Base-by-base conservation (phyloP, 2,113 vertebrate genomes). In the Sitta europaea region DNA sequence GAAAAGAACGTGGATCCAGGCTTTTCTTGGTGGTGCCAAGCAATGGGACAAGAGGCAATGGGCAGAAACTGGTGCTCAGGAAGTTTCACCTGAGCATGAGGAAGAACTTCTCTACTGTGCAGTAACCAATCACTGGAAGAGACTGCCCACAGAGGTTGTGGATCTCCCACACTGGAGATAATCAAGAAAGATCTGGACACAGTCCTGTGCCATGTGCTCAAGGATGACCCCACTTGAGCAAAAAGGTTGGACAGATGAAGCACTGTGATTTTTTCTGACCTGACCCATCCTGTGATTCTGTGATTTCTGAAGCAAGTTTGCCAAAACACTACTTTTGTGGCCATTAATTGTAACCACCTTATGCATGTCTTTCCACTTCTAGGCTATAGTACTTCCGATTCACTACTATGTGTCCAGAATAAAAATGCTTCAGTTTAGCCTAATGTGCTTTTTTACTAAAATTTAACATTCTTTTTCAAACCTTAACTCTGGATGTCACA, bases 131-230 rank as follows among this genome's bases (percentile, higher is more conserved):
- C 29, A 13, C 25, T 31, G 21, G 40, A 48, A 54, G 3, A 47
- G n/a, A 25, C 19, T 31, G 11, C 2, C 40, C n/a, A 31, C 12
- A 81, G 8, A 42, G 11, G 3, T 1, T 40, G 40, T 35, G 24
- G 27, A 35, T 48, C 29, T 42, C 14, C 14, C 12, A 42, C 35
- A 31, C 47, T 31, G 21, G 25, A 42, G 14, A 54, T 20, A 48
- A 5, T 9, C 17, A 15, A 54, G n/a, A 35, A 54, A 4, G 14
- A 61, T 20, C 62, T 42, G 21, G 10, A 31, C 13, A 31, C 2
- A 42, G 5, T 36, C 19, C 42, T 76, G 47, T 75, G 47, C 40
- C 5, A 10, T 16, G n/a, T 35, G 11, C 17, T 48, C 0, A 0
- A 42, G 62, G 25, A 82, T 62, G 47, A 27, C 14, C 5, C 47